Base-by-base conservation (phyloP, 2,113 vertebrate genomes). In the Camelus dromedarius region DNA sequence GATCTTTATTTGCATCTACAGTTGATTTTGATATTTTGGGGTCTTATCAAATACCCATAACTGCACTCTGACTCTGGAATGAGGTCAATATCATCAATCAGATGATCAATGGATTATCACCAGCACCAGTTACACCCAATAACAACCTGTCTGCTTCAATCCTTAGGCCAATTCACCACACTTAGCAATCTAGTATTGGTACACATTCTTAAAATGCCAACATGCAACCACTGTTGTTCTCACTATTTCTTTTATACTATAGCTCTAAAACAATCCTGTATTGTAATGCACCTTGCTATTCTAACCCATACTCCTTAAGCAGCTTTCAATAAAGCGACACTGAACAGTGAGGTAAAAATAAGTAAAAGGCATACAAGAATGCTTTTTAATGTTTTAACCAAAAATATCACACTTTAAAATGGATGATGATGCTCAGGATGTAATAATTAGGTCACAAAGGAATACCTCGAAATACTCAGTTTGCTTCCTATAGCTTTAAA, bases 91-190 rank as follows among this genome's bases (percentile, higher is more conserved):
- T 81, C 83, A 73, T 97, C 98, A 98, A 96, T 98, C 95, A 96
- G 82, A 91, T 97, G 80, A 98, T 97, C 96, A 96, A 98, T 93
- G 32, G 88, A 81, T 96, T 97, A 97, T 97, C 98, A 94, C 80
- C 89, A 90, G 90, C 95, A 94, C 91, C 72, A 82, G 92, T 94
- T 97, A 97, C 64, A 96, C 82, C 91, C 98, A 98, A 98, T 98
- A 98, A 98, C 97, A 95, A 62, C 95, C 96, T 93, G 97, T 96
- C 97, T 96, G 80, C 83, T 97, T 69, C 76, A 97, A 98, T 97
- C 77, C 97, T 97, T 69, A 94, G 84, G 83, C 95, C 97, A 95
- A 96, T 97, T 98, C 97, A 92, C 89, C 94, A 97, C 24, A 82
- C 84, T 97, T 92, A 97, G 94, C 72, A 32, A 76, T 11, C 1